Percentiles rank a stretch among this genome's conserved stretches.
phyloP scores from a whole-genome alignment of 2,113 vertebrate genomes.

The Periophthalmus modestus region DNA sequence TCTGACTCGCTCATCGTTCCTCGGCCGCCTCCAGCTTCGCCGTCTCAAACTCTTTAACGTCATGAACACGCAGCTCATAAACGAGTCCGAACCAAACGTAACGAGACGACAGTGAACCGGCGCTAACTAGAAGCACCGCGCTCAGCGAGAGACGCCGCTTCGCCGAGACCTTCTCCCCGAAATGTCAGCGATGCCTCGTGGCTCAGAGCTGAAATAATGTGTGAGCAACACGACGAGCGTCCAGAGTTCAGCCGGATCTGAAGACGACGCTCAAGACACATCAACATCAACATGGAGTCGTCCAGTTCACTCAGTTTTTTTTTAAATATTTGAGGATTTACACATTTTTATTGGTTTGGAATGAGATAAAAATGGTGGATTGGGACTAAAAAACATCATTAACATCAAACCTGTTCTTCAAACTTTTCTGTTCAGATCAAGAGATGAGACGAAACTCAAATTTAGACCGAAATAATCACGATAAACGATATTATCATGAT shows the following conservation, averaged over 20 bases:
- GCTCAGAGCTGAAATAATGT: slow-evolving; percentile 40
- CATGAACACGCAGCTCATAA: background rate
- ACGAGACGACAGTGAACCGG: slow-evolving; percentile 6
- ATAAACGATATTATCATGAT: no score
- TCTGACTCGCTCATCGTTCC: background rate
- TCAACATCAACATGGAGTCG: background rate
- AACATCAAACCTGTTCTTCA: no score
- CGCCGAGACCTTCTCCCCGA: slow-evolving; percentile 46
- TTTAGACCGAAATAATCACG: no score
- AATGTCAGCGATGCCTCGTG: slow-evolving; percentile 62
- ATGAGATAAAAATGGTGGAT: no score
- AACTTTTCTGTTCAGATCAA: no score
- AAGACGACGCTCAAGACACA: background rate
- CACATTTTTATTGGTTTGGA: no score
- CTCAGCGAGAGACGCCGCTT: slow-evolving; percentile 38
- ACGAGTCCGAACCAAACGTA: background rate
- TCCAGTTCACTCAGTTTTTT: no score
- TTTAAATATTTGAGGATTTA: no score
- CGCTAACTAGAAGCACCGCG: background rate
- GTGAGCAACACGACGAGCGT: slow-evolving; percentile 7
- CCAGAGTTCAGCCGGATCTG: background rate
- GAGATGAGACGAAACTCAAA: no score
- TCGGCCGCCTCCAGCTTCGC: no score
- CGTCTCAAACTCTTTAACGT: background rate
- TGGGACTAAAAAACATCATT: no score